These are phyloP conservation scores for Troides oblongomaculatus DNA, from an alignment of 2,888 invertebrate species.

Conservation along the genomic window DNA sequence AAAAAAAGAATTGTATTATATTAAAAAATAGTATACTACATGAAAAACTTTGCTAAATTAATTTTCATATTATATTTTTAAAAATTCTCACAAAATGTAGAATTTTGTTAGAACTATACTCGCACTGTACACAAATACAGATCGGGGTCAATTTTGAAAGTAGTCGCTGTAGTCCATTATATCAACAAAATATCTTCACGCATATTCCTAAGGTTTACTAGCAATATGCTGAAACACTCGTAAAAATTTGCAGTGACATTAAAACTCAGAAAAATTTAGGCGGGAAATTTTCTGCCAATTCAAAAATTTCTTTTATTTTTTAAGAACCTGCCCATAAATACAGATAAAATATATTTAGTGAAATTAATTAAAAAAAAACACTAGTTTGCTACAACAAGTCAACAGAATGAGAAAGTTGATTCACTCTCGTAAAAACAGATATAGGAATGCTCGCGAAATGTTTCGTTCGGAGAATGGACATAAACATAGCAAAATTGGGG, in stretches of 20 bases:
- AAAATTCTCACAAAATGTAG: background rate
- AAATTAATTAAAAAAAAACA: background rate
- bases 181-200: slow-evolving; percentile 34
- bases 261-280: slow-evolving; percentile 7
- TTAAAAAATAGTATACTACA: too few relatives aligned
- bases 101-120: slow-evolving; percentile 2
- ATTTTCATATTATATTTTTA: background rate
- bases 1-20: too few relatives aligned
- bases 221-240: background rate
- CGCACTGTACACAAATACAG: slow-evolving; percentile 29
- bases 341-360: background rate
- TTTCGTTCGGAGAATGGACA: slow-evolving; percentile 46
- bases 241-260: background rate
- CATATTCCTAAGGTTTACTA: slow-evolving; percentile 5
- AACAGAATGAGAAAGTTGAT: slow-evolving; percentile 19
- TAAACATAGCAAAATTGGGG: slow-evolving; percentile 66
- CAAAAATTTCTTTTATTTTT: background rate
- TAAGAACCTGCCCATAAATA: background rate
- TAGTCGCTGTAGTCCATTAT: slow-evolving; percentile 36
- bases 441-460: slow-evolving; percentile 45
- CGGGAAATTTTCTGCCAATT: slow-evolving; percentile 15
- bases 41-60: too few relatives aligned
- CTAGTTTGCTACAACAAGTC: background rate
- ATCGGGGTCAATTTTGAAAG: slow-evolving; percentile 69
- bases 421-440: slow-evolving; percentile 27